phyloP scores from a whole-genome alignment of 2,797 vertebrate species.

The Helostoma temminkii region DNA sequence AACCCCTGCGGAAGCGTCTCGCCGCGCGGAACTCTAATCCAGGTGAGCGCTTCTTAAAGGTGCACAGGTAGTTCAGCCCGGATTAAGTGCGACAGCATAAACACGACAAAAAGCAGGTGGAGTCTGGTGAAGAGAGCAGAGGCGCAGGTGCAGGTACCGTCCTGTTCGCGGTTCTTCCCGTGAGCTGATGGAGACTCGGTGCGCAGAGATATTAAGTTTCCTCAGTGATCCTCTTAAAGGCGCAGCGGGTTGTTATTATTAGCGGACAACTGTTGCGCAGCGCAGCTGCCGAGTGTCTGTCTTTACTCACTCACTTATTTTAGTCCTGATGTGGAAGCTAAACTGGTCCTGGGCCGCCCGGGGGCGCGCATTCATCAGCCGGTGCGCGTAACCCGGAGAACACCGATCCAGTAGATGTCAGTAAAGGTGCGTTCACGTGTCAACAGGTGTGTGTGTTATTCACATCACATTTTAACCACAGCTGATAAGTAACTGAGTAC shows the following conservation, averaged over 20 bases:
- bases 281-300: constrained; percentile 40
- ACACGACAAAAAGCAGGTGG: constrained; percentile 6
- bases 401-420: constrained; percentile 14
- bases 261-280: constrained; percentile 77
- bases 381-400: not conserved
- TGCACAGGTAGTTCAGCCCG: constrained; percentile 66
- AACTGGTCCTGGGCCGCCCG: constrained; percentile 28
- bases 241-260: constrained; percentile 75
- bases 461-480: too few relatives aligned
- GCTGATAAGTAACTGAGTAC: too few relatives aligned
- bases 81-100: not conserved
- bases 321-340: constrained; percentile 27
- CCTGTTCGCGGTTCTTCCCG: constrained; percentile 18
- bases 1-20: constrained; percentile 51
- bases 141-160: not conserved
- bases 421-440: constrained; percentile 26
- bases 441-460: too few relatives aligned
- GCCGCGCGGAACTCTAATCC: constrained; percentile 75
- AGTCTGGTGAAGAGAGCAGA: not conserved
- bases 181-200: constrained; percentile 62
- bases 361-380: not conserved
- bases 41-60: constrained; percentile 75
- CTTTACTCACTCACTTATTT: constrained; percentile 50
- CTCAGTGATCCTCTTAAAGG: constrained; percentile 79
- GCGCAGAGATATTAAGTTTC: constrained; percentile 69